Base-by-base conservation (phyloP, 92 coral and sea anemone species). In the Porites evermanni region DNA sequence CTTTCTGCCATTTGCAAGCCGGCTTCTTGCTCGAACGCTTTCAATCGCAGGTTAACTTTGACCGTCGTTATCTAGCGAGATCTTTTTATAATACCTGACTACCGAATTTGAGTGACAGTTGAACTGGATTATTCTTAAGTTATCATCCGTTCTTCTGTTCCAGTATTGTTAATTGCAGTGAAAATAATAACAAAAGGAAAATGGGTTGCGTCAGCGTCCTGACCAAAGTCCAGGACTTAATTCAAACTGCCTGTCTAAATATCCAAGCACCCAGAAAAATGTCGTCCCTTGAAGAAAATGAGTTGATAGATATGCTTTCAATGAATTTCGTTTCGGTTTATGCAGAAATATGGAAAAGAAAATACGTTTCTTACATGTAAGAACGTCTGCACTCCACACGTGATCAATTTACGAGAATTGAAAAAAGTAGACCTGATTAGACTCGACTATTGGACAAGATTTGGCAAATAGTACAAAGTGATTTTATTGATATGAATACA, bases 1-100 rank as follows among this genome's bases (percentile, higher is more conserved):
- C 75, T 69, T 26, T 80, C 76, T 7, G 85, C 24, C 85, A 80
- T 52, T 80, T 17, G 24, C 14, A 18, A 3, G 14, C 56, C 12
- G 52, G 77, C 7, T 50, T 38, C 47, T 38, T 38, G 47, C 47
- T 38, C 47, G 47, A 38, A 38, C 7, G 47, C 11, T 26, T n/a
- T n/a, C 16, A 56, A 56, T 12, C 16, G 61, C 61, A 56, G 13
- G 12, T 14, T 11, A 56, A 11, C 16, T 56, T 56, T 11, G 16
- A 56, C 61, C 14, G 12, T 56, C 0, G 61, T 56, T 11, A 56
- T 11, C 16, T 11, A 56, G 8, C 12, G 61, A 56, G 61, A 16
- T 72, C 53, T 52, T 72, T 16, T 44, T 72, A 52, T 53, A 50
- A 50, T 73, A 9, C 72, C 19, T 13, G 5, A 19, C 72, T 19